Evolutionary conservation across 2,888 invertebrate genomes (phyloP).

Genomic region (Rotaria sp.): DNA sequence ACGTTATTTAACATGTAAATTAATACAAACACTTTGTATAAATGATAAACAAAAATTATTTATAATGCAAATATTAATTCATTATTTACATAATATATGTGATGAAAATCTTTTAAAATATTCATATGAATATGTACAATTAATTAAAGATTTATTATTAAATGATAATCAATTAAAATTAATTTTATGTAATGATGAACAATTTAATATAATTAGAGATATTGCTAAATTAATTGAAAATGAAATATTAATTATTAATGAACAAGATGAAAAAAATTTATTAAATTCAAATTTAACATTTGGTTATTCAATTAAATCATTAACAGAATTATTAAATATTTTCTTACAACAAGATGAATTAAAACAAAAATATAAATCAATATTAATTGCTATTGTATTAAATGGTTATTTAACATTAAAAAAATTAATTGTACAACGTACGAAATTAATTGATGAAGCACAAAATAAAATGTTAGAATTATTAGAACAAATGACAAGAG

Average conservation of each 20-base stretch:
- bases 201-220: not conserved
- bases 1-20: slow-evolving; percentile 27
- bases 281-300: slow-evolving; percentile 34
- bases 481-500: slow-evolving; percentile 87
- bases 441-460: slow-evolving; percentile 86
- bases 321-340: slow-evolving; percentile 70
- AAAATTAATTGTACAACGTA: slow-evolving; percentile 83
- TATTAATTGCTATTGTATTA: slow-evolving; percentile 77
- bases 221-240: not conserved
- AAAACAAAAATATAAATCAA: slow-evolving; percentile 78
- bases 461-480: slow-evolving; percentile 85
- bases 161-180: slow-evolving; percentile 25
- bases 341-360: slow-evolving; percentile 80
- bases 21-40: slow-evolving; percentile 9
- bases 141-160: not conserved
- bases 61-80: slow-evolving; percentile 2
- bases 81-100: not conserved
- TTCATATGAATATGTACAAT: slow-evolving; percentile 21
- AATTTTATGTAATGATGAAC: not conserved
- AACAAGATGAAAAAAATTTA: not conserved
- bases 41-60: slow-evolving; percentile 26
- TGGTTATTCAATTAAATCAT: slow-evolving; percentile 37
- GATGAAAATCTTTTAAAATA: not conserved
- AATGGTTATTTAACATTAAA: slow-evolving; percentile 85
- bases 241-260: not conserved